Conservation (phyloP, 2,797 vertebrate genomes). For the Sebastes wilsoni region DNA sequence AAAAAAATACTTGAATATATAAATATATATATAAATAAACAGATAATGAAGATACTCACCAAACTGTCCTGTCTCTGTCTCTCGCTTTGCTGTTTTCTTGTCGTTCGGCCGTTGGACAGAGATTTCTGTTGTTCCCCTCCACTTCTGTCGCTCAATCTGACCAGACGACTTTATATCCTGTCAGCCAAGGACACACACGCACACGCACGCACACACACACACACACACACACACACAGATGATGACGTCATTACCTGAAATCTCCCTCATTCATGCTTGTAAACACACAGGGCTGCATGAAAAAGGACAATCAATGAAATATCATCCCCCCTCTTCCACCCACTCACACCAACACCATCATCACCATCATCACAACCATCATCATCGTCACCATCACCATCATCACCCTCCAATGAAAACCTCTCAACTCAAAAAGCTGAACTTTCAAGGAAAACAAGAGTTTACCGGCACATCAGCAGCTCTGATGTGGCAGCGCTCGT, state of each 20-base stretch:
- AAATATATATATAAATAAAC: neutral
- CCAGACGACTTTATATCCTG: conserved; percentile 41
- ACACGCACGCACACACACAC: conserved; percentile 28
- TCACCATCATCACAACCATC: neutral
- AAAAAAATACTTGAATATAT: accelerated
- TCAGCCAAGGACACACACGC: conserved; percentile 42
- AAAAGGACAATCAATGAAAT: conserved; percentile 1
- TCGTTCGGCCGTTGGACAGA: neutral
- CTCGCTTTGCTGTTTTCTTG: neutral
- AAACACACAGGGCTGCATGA: neutral
- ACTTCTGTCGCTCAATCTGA: conserved; percentile 3
- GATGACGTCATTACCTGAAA: neutral
- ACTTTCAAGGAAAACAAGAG: neutral
- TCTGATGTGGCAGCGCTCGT: neutral
- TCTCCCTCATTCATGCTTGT: neutral
- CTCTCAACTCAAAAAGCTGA: neutral
- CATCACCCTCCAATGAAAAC: neutral
- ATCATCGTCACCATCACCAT: neutral
- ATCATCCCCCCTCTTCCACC: neutral
- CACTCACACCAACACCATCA: neutral
- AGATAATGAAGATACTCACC: conserved; percentile 30
- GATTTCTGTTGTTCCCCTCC: neutral
- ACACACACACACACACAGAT: neutral
- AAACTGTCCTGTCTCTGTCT: neutral
- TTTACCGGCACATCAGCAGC: neutral